A percentile compares a stretch with the other conserved stretches of the same genome.
Conservation (phyloP, 2,113 vertebrate genomes). For the Piaya cayana region DNA sequence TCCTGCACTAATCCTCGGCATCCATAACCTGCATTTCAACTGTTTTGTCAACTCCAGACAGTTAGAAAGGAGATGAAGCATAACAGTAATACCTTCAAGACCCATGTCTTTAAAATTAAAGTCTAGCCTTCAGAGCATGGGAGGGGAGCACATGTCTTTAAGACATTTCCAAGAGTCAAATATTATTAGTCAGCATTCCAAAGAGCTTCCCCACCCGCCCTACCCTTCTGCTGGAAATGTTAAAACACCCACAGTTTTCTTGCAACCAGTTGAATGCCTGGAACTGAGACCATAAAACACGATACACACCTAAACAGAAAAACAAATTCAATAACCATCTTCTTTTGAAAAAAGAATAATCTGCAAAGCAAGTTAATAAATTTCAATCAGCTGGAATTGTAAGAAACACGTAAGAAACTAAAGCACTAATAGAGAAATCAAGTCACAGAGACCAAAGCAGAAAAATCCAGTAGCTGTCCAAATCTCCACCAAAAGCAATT, state of each 20-base stretch:
- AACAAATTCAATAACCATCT: not conserved
- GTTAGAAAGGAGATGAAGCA: not conserved
- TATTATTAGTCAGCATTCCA: not conserved
- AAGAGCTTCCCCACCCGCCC: not conserved
- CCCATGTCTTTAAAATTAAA: not conserved
- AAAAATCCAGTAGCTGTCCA: not conserved
- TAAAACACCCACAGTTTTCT: slow-evolving; percentile 51
- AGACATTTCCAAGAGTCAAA: slow-evolving; percentile 13
- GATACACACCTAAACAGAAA: not conserved
- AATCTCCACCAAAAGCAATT: not conserved
- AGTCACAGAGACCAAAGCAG: not conserved
- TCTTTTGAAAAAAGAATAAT: slow-evolving; percentile 18
- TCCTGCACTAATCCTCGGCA: not conserved
- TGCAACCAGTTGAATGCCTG: slow-evolving; percentile 26
- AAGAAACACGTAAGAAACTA: slow-evolving; percentile 1
- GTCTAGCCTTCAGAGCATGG: not conserved
- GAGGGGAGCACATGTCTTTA: not conserved
- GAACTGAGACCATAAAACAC: not conserved
- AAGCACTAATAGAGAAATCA: not conserved
- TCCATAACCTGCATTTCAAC: not conserved
- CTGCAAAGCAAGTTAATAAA: not conserved
- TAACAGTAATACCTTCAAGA: not conserved
- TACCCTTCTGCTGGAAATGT: slow-evolving; percentile 9
- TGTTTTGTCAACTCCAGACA: not conserved
- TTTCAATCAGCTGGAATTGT: not conserved